Conservation (phyloP, 2,113 vertebrate species). For the Equus przewalskii region DNA sequence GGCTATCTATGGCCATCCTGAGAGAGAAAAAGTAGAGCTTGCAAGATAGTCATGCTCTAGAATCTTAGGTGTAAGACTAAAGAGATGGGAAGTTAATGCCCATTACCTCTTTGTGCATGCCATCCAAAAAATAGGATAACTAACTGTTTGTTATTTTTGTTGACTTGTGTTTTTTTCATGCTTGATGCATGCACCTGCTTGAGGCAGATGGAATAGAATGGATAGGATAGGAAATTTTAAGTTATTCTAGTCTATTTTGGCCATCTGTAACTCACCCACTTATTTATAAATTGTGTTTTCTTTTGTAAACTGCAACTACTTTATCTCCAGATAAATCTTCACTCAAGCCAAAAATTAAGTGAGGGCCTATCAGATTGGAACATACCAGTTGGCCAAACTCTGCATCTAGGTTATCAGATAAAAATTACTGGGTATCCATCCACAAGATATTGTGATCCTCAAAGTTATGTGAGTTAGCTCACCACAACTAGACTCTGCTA, state of each 20-base stretch:
- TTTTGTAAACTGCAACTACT: background rate
- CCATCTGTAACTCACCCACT: background rate
- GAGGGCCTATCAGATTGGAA: background rate
- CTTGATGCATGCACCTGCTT: background rate
- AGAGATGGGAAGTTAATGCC: background rate
- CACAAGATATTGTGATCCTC: background rate
- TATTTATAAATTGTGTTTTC: background rate
- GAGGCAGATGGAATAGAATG: background rate
- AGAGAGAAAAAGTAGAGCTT: background rate
- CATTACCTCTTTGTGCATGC: background rate
- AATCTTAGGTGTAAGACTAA: background rate
- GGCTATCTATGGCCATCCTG: background rate
- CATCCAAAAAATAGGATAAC: background rate
- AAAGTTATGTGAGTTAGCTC: background rate
- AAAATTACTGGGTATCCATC: background rate
- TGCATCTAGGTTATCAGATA: background rate
- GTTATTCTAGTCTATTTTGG: background rate
- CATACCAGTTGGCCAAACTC: background rate
- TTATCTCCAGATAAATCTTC: background rate
- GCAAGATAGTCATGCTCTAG: background rate
- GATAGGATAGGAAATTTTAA: background rate
- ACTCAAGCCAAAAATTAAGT: background rate
- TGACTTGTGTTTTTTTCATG: background rate
- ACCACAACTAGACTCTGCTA: background rate
- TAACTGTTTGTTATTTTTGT: background rate